Evolutionary conservation across 2,888 invertebrate genomes (phyloP).

Genomic region (Acrobeloides nanus): DNA sequence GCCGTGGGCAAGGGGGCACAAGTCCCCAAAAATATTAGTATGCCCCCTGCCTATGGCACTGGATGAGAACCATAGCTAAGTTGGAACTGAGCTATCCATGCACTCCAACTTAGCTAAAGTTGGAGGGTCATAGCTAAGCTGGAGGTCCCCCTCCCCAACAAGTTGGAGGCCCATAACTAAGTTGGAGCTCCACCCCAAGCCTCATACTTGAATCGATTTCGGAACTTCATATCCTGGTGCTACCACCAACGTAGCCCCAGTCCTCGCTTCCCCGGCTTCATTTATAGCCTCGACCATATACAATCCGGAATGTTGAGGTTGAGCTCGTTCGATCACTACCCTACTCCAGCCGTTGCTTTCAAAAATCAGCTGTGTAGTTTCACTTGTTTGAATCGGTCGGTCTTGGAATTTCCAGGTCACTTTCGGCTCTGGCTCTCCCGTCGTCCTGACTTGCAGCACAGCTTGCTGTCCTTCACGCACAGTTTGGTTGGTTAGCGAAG

Average conservation of each 20-base stretch:
- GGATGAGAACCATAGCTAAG: too few species aligned
- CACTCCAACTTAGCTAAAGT: too few species aligned
- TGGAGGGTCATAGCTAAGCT: too few species aligned
- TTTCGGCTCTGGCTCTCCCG: constrained; percentile 43
- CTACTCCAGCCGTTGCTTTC: constrained; percentile 51
- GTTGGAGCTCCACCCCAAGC: neutral
- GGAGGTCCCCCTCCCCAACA: constrained; percentile 6
- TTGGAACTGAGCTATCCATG: too few species aligned
- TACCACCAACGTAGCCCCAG: constrained; percentile 64
- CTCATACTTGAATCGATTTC: neutral
- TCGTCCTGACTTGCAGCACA: constrained; percentile 35
- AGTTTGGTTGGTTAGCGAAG: constrained; percentile 41
- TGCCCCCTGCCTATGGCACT: too few species aligned
- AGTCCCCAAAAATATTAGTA: too few species aligned
- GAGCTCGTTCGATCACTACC: constrained; percentile 57
- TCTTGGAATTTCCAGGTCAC: constrained; percentile 50
- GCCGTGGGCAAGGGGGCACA: too few species aligned
- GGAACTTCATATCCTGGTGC: neutral
- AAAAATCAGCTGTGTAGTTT: constrained; percentile 15
- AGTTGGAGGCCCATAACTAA: constrained; percentile 8
- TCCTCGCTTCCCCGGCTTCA: constrained; percentile 80
- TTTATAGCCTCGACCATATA: constrained; percentile 80
- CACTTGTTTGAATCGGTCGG: constrained; percentile 22
- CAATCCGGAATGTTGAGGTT: constrained; percentile 69
- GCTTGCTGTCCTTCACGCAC: constrained; percentile 40